Evolutionary conservation across 2,797 vertebrate genomes (phyloP), one percentile per base, ranked within the genome.

Genomic region (Amblyraja radiata): DNA sequence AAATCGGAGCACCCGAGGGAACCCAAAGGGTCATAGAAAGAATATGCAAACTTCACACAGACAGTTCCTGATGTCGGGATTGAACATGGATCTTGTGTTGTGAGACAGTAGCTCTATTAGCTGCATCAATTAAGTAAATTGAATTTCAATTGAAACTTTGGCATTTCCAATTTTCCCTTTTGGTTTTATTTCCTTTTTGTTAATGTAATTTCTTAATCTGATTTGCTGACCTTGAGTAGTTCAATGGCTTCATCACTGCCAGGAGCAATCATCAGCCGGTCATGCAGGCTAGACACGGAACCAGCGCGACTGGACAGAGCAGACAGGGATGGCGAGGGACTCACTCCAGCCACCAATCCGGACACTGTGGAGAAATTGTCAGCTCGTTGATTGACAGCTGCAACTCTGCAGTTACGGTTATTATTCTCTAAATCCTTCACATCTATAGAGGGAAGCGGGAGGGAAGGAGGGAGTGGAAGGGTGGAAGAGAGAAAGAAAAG

Each of bases 341-440:
- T 99, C 97, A 99, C 98, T 95, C 98, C 98, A 14, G 98, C 98
- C 94, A 98, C 98, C 95, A 98, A 97, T 93, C 99, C 98, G 97
- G 98, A 98, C 98, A 99, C 98, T 99, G 98, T 98, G 98, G 97
- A 99, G 97, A 99, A 97, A 99, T 97, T 97, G 98, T 96, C 97
- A 96, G 95, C 95, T 95, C 95, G 97, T 96, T 97, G 97, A 97
- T 96, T 98, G 97, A 97, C 95, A 96, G 96, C 95, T 93, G 93
- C 80, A 96, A 95, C 76, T 93, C 94, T 91, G 95, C 94, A 95
- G 95, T 95, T 96, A 97, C 95, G 95, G 95, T 98, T 98, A 97
- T 97, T 97, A 97, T 98, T 98, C 97, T 97, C 97, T 97, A 97
- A 95, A 98, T 98, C 96, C 95, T 97, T 98, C 95, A 96, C 93